phyloP scores from a whole-genome alignment of 37 sponge, comb jelly and placozoan genomes.

The Hexactinellida sp. region DNA sequence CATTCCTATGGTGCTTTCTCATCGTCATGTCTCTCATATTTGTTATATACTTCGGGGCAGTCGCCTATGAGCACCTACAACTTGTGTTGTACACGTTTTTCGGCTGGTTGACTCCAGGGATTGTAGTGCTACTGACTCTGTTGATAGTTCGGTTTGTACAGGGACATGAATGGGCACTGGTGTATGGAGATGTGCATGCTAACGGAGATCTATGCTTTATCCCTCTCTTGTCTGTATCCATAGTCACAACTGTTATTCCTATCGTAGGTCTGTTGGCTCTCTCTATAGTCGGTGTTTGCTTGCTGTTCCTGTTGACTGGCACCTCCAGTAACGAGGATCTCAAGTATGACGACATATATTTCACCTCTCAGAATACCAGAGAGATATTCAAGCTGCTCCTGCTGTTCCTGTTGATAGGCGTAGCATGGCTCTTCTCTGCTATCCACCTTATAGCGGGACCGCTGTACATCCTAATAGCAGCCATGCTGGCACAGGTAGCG shows the following conservation, averaged over 20 bases:
- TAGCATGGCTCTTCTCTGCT: background rate
- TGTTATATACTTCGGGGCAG: background rate
- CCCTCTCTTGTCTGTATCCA: background rate
- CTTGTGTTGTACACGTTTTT: background rate
- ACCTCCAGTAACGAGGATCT: background rate
- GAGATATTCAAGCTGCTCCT: background rate
- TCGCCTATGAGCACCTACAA: background rate
- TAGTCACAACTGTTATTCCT: background rate
- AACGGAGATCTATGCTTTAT: constrained; percentile 1
- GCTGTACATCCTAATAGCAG: background rate
- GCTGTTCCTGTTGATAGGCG: background rate
- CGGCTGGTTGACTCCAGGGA: background rate
- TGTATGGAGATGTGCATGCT: background rate
- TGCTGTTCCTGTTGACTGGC: background rate
- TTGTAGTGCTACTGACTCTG: background rate
- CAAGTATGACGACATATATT: background rate
- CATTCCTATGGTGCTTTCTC: constrained; percentile 10
- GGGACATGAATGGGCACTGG: background rate
- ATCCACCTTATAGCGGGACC: background rate
- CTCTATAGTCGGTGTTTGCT: background rate
- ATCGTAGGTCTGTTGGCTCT: background rate
- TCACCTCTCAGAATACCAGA: background rate
- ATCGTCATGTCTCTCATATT: background rate
- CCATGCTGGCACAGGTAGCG: background rate
- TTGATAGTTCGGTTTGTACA: background rate